Base-by-base conservation (phyloP, 2,888 invertebrate genomes). In the Lissonota sp. region DNA sequence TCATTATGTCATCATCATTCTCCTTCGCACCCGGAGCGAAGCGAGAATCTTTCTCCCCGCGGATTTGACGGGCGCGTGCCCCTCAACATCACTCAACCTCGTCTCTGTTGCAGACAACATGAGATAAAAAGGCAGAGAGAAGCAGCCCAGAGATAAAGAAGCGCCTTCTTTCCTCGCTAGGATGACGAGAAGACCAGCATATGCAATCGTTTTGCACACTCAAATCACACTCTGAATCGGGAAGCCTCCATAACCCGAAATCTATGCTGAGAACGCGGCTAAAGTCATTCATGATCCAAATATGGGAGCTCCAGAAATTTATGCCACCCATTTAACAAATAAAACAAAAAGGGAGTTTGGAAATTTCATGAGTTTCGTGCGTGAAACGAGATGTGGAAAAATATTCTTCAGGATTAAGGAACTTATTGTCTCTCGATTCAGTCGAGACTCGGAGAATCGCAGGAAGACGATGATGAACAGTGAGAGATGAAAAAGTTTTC, bases 1-100 rank as follows among this genome's bases (percentile, higher is more conserved):
- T 92, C 91, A 92, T 92, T 92, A 91, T 92, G 91, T 92, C 91
- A 91, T 92, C 92, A 92, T 92, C 90, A 92, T 91, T 92, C 92
- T 92, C 90, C 90, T 92, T 91, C 88, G 91, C 92, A 86, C 88
- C 87, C 79, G 80, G 73, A 51, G 69, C 39, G 53, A 51, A 55
- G 70, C 73, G 79, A 70, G 79, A 83, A 74, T 73, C 69, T 60
- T 66, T 67, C 67, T 67, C 62, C 62, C 76, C 46, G 53, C 53
- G 66, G 86, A 90, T 90, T 26, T 90, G 91, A 91, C 91, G 91
- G 90, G 89, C 91, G 91, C 90, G 85, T 83, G 81, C 81, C 79
- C 80, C 88, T 87, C 88, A 88, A 87, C 91, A 91, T 91, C 91
- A 89, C 87, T 91, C 91, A 75, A 90, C 86, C 88, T 88, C 88